phyloP scores from a whole-genome alignment of 2,113 vertebrate genomes.

The Orycteropus afer region DNA sequence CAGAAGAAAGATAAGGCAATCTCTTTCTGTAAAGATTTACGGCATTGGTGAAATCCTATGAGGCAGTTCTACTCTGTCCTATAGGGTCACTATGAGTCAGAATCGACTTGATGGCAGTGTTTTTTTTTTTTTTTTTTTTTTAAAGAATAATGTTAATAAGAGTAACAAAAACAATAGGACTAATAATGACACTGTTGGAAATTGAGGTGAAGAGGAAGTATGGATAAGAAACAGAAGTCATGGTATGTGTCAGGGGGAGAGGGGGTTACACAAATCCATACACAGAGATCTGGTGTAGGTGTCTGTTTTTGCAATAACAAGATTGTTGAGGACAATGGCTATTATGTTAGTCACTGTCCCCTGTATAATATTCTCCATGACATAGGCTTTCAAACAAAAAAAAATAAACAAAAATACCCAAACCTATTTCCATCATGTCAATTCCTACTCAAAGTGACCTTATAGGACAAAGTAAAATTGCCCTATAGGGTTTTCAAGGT shows the following conservation, averaged over 20 bases:
- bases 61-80: no score
- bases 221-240: background rate
- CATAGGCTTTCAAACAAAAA: background rate
- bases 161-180: background rate
- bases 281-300: background rate
- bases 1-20: no score
- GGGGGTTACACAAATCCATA: background rate
- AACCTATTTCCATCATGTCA: no score
- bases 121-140: no score
- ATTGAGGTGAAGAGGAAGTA: slow-evolving; percentile 1
- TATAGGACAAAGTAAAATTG: no score
- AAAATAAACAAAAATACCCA: no score
- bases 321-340: background rate
- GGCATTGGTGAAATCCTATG: no score
- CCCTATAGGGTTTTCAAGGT: no score
- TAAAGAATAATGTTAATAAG: background rate
- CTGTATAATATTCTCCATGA: background rate
- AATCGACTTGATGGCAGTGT: no score
- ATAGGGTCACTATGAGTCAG: no score
- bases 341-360: background rate
- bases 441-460: no score
- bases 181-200: background rate
- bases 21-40: no score
- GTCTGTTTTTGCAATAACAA: background rate
- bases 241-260: background rate